phyloP scores from a whole-genome alignment of 2,888 invertebrate genomes.

The Agonum fuliginosum region DNA sequence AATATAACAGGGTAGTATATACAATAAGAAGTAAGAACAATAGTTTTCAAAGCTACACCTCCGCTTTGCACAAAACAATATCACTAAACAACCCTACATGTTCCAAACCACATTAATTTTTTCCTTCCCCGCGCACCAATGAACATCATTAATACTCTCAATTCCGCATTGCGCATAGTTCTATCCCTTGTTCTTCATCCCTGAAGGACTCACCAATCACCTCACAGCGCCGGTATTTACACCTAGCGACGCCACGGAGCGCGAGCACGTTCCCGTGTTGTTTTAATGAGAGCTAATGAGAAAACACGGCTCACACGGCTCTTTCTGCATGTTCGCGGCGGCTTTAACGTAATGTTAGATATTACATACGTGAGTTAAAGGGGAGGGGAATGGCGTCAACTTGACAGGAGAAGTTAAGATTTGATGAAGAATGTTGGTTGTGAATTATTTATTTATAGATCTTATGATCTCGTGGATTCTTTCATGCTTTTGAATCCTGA shows the following conservation, averaged over 20 bases:
- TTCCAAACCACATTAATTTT: too few relatives aligned
- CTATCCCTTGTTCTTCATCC: neutral
- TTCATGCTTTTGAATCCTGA: too few relatives aligned
- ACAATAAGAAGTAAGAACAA: too few relatives aligned
- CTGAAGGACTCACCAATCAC: neutral
- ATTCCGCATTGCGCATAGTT: slow-evolving; percentile 18
- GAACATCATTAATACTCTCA: neutral
- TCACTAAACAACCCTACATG: too few relatives aligned
- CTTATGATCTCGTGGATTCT: too few relatives aligned
- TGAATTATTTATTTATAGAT: too few relatives aligned
- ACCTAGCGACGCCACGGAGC: neutral
- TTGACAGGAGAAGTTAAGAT: too few relatives aligned
- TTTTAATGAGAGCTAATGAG: slow-evolving; percentile 70
- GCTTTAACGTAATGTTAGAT: slow-evolving; percentile 18
- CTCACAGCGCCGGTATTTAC: slow-evolving; percentile 10
- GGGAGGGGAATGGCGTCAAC: too few relatives aligned
- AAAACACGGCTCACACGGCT: slow-evolving; percentile 65
- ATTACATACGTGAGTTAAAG: neutral
- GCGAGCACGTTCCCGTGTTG: slow-evolving; percentile 70
- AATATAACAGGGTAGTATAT: too few relatives aligned
- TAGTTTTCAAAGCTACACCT: too few relatives aligned
- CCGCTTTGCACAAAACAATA: too few relatives aligned
- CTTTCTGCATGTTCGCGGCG: slow-evolving; percentile 43
- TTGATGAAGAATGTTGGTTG: too few relatives aligned
- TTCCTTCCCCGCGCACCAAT: neutral